Evolutionary conservation across 2,797 vertebrate genomes (phyloP).

Genomic region (Naso thynnoides): DNA sequence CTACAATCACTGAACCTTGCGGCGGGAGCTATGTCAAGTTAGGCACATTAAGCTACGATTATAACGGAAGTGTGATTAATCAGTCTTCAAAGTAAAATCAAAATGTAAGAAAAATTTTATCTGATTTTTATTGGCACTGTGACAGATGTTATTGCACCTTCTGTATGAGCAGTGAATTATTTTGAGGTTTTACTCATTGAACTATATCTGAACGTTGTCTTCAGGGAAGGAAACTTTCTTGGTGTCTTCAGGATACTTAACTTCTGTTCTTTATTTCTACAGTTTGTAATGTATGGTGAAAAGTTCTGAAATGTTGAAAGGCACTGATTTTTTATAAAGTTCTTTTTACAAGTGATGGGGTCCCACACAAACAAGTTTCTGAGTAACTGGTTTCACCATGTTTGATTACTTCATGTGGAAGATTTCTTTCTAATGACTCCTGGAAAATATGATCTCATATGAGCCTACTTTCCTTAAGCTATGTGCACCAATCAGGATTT

Average conservation of each 20-base stretch:
- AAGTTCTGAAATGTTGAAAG: too few relatives aligned
- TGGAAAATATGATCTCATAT: not conserved
- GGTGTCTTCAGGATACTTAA: too few relatives aligned
- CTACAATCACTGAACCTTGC: constrained; percentile 17
- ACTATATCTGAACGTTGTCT: not conserved
- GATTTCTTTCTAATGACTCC: not conserved
- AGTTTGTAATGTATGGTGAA: too few relatives aligned
- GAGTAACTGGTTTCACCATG: not conserved
- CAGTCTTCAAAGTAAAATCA: constrained; percentile 14
- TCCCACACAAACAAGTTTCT: not conserved
- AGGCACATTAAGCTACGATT: not conserved
- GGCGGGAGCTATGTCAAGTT: constrained; percentile 21
- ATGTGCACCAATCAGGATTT: not conserved
- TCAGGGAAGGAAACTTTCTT: not conserved
- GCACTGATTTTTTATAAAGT: not conserved
- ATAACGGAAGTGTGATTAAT: constrained; percentile 38
- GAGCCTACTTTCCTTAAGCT: not conserved
- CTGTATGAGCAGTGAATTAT: not conserved
- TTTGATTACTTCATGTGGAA: not conserved
- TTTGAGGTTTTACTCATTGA: not conserved
- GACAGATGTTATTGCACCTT: not conserved
- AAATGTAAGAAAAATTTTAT: not conserved
- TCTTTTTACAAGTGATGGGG: not conserved
- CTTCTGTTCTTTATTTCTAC: too few relatives aligned
- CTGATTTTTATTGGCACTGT: not conserved